Conservation (phyloP, 2,888 invertebrate genomes). For the Ormyrus thymus region DNA sequence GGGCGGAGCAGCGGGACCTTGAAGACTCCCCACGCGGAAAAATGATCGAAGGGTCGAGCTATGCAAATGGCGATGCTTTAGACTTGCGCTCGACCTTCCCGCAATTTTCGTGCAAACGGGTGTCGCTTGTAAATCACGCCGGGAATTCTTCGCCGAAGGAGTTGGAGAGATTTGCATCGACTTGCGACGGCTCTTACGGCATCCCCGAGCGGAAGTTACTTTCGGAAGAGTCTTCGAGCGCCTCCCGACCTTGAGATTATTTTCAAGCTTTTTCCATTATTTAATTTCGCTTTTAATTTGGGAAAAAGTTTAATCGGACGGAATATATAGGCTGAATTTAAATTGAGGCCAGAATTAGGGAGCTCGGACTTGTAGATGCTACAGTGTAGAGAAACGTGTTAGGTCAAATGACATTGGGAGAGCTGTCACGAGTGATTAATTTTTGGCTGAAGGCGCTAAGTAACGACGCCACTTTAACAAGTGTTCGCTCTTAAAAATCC, state of each 20-base stretch:
- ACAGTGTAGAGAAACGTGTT: slow-evolving; percentile 18
- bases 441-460: slow-evolving; percentile 49
- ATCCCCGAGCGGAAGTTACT: background rate
- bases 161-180: slow-evolving; percentile 31
- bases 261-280: background rate
- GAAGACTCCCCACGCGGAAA: slow-evolving; percentile 57
- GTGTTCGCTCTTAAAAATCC: slow-evolving; percentile 53
- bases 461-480: slow-evolving; percentile 50
- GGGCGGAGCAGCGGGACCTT: slow-evolving; percentile 36
- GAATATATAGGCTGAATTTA: slow-evolving; percentile 30
- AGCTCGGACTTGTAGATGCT: background rate
- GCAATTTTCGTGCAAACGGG: slow-evolving; percentile 68
- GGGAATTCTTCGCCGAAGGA: slow-evolving; percentile 8
- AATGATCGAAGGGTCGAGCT: slow-evolving; percentile 59
- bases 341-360: slow-evolving; percentile 39
- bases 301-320: background rate
- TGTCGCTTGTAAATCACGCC: slow-evolving; percentile 68
- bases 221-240: background rate
- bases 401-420: slow-evolving; percentile 47
- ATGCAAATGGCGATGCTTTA: slow-evolving; percentile 59
- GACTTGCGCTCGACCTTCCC: slow-evolving; percentile 63
- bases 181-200: slow-evolving; percentile 34
- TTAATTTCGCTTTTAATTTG: slow-evolving; percentile 15
- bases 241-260: no score
- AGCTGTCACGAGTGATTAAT: slow-evolving; percentile 54